Conservation (phyloP, 2,797 vertebrate genomes). For the Craterocephalus amniculus region DNA sequence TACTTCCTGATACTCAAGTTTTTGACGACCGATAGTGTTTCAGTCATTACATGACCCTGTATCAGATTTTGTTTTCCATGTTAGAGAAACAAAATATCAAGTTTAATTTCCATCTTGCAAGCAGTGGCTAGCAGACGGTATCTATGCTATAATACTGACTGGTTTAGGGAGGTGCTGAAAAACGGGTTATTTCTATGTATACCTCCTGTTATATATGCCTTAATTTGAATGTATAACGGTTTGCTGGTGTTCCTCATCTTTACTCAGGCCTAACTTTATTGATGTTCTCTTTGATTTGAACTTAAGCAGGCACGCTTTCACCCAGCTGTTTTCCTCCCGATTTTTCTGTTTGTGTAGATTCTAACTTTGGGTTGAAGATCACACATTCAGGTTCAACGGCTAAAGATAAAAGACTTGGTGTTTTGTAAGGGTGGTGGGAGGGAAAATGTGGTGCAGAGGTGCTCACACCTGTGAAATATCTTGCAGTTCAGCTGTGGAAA, state of each 20-base stretch:
- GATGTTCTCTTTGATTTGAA: background rate
- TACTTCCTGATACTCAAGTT: slow-evolving; percentile 48
- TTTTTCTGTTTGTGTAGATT: slow-evolving; percentile 16
- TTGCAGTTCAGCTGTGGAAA: background rate
- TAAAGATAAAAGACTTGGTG: background rate
- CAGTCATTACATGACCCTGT: slow-evolving; percentile 31
- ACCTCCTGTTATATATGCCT: background rate
- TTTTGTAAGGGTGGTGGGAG: background rate
- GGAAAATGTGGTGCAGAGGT: slow-evolving; percentile 1
- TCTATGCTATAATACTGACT: slow-evolving; percentile 21
- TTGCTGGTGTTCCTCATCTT: background rate
- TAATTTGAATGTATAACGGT: background rate
- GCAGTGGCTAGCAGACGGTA: no score
- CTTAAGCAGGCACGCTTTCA: slow-evolving; percentile 10
- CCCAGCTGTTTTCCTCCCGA: slow-evolving; percentile 30
- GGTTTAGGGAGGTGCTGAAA: slow-evolving; percentile 1
- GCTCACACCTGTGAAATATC: slow-evolving; percentile 1
- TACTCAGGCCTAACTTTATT: slow-evolving; percentile 2
- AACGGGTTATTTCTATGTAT: slow-evolving; percentile 1
- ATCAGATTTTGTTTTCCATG: slow-evolving; percentile 49
- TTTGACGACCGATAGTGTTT: slow-evolving; percentile 49
- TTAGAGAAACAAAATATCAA: slow-evolving; percentile 60
- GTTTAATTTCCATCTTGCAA: slow-evolving; percentile 30
- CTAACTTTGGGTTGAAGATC: slow-evolving; percentile 11
- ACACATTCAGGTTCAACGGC: slow-evolving; percentile 21